Evolutionary conservation across 2,797 vertebrate genomes (phyloP).

Genomic region (Lepilemur ruficaudatus): DNA sequence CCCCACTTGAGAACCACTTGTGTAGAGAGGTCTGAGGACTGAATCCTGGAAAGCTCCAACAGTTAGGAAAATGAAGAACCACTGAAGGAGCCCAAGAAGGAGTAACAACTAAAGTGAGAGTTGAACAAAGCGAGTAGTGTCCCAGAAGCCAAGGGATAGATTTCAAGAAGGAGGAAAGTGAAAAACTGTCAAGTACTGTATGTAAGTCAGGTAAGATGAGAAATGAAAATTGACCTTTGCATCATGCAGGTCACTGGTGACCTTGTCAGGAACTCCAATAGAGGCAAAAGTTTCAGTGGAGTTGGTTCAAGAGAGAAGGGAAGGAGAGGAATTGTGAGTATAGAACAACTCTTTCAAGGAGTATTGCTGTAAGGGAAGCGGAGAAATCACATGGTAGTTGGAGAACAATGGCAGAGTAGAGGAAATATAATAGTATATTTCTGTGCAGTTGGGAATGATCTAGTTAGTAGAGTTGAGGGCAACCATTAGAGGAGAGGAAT

Average conservation of each 20-base stretch:
- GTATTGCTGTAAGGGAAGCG: neutral
- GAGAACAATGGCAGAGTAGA: neutral
- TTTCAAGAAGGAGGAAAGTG: neutral
- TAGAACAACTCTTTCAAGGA: neutral
- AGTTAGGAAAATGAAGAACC: neutral
- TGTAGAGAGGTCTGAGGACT: neutral
- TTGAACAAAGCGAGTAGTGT: neutral
- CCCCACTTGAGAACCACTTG: neutral
- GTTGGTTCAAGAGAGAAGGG: neutral
- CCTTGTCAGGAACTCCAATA: neutral
- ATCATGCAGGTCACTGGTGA: neutral
- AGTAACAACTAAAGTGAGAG: neutral
- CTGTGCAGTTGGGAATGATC: neutral
- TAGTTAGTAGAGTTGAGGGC: too few species aligned
- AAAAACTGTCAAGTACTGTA: neutral
- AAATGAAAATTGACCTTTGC: neutral
- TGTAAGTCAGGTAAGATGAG: neutral
- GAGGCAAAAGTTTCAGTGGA: neutral
- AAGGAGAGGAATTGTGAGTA: neutral
- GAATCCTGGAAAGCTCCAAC: neutral
- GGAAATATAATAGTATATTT: neutral
- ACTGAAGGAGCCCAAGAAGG: neutral
- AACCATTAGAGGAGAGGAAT: neutral
- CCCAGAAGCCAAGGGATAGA: neutral
- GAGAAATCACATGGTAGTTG: neutral